These are phyloP conservation scores for Drosophila borborema DNA, from an alignment of 2,888 invertebrate genomes.

Conservation along the genomic window DNA sequence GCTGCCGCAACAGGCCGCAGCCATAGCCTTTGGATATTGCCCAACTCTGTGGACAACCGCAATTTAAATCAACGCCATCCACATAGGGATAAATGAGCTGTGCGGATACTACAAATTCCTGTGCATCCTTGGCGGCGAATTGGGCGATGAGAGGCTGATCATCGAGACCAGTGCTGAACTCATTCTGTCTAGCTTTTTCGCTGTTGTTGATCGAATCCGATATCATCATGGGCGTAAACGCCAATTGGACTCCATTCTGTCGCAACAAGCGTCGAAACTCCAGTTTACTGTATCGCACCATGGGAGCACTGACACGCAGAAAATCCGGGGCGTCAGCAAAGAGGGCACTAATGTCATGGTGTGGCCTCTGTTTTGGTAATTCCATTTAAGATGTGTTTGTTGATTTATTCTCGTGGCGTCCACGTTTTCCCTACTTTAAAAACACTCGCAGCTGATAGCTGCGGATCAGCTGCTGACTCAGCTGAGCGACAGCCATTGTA, in stretches of 20 bases:
- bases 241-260: constrained; percentile 93
- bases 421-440: constrained; percentile 6
- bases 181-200: constrained; percentile 92
- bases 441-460: constrained; percentile 26
- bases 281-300: constrained; percentile 90
- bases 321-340: constrained; percentile 86
- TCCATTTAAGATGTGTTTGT: constrained; percentile 39
- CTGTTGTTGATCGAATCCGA: constrained; percentile 97
- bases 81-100: constrained; percentile 93
- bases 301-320: constrained; percentile 95
- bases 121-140: constrained; percentile 94
- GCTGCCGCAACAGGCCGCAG: constrained; percentile 92
- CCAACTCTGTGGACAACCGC: constrained; percentile 99
- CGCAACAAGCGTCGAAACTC: constrained; percentile 91
- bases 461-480: constrained; percentile 26
- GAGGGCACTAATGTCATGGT: constrained; percentile 87
- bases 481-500: background rate
- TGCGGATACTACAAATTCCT: constrained; percentile 94
- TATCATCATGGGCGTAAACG: constrained; percentile 98
- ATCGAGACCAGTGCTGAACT: constrained; percentile 91
- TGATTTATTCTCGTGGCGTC: constrained; percentile 8
- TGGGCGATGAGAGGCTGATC: constrained; percentile 96
- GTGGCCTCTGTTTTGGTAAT: constrained; percentile 57
- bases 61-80: constrained; percentile 97
- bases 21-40: constrained; percentile 96